phyloP scores from a whole-genome alignment of 2,888 invertebrate species.

The Orgyia antiqua region DNA sequence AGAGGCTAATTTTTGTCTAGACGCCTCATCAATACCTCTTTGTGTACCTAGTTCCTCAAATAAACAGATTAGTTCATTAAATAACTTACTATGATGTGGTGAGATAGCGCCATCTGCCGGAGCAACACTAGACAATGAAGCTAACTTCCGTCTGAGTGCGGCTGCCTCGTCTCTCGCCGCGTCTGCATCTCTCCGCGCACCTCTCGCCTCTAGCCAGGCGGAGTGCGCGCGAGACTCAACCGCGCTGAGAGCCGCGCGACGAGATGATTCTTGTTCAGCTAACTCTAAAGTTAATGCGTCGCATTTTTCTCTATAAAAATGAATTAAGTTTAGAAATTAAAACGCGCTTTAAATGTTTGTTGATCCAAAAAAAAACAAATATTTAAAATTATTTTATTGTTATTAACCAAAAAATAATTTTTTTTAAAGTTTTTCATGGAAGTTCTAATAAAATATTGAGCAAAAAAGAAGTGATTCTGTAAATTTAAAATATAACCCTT shows the following conservation, averaged over 20 bases:
- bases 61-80: too few relatives aligned
- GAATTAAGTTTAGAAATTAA: too few relatives aligned
- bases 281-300: conserved; percentile 89
- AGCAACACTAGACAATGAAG: conserved; percentile 39
- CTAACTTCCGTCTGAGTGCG: conserved; percentile 52
- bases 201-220: conserved; percentile 90
- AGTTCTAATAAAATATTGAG: too few relatives aligned
- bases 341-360: too few relatives aligned
- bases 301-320: conserved; percentile 74
- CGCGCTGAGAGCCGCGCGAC: conserved; percentile 83
- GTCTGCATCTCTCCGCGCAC: conserved; percentile 89
- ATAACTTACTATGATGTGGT: conserved; percentile 44
- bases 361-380: too few relatives aligned
- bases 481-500: too few relatives aligned
- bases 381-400: too few relatives aligned
- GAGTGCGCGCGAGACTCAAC: conserved; percentile 91
- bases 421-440: too few relatives aligned
- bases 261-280: conserved; percentile 87
- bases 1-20: conserved; percentile 52
- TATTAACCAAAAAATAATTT: too few relatives aligned
- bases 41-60: conserved; percentile 88
- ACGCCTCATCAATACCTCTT: conserved; percentile 87
- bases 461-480: too few relatives aligned
- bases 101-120: conserved; percentile 42
- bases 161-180: conserved; percentile 77